These are phyloP conservation scores for Philaethria dido DNA, from an alignment of 2,888 invertebrate genomes.

Conservation along the genomic window DNA sequence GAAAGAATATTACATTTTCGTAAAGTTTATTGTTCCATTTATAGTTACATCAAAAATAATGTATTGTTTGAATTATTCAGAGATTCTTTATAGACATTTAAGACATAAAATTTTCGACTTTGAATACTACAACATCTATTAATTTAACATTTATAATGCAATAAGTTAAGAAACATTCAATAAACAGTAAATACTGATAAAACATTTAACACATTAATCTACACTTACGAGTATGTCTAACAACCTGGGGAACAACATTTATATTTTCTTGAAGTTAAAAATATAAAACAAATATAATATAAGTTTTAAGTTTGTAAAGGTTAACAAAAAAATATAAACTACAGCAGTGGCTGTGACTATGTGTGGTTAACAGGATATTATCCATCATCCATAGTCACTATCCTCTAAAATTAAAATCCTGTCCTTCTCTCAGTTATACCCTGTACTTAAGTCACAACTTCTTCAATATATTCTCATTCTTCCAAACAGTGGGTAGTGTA, in stretches of 20 bases:
- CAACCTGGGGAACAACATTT: slow-evolving; percentile 68
- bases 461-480: slow-evolving; percentile 54
- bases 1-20: slow-evolving; percentile 47
- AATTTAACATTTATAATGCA: slow-evolving; percentile 64
- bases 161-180: slow-evolving; percentile 59
- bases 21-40: slow-evolving; percentile 71
- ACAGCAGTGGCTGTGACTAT: slow-evolving; percentile 15
- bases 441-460: slow-evolving; percentile 77
- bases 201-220: slow-evolving; percentile 74
- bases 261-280: slow-evolving; percentile 39
- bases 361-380: neutral
- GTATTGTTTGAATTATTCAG: slow-evolving; percentile 56
- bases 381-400: slow-evolving; percentile 3
- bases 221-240: slow-evolving; percentile 60
- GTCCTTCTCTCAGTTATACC: slow-evolving; percentile 66
- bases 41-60: slow-evolving; percentile 71
- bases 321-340: slow-evolving; percentile 50
- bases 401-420: slow-evolving; percentile 30
- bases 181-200: slow-evolving; percentile 68
- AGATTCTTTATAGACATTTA: slow-evolving; percentile 66
- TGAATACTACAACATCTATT: slow-evolving; percentile 66
- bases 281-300: slow-evolving; percentile 51
- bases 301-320: slow-evolving; percentile 51
- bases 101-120: slow-evolving; percentile 67
- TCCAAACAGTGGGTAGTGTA: slow-evolving; percentile 68